phyloP scores from a whole-genome alignment of 2,113 vertebrate genomes.

The Micromys minutus region DNA sequence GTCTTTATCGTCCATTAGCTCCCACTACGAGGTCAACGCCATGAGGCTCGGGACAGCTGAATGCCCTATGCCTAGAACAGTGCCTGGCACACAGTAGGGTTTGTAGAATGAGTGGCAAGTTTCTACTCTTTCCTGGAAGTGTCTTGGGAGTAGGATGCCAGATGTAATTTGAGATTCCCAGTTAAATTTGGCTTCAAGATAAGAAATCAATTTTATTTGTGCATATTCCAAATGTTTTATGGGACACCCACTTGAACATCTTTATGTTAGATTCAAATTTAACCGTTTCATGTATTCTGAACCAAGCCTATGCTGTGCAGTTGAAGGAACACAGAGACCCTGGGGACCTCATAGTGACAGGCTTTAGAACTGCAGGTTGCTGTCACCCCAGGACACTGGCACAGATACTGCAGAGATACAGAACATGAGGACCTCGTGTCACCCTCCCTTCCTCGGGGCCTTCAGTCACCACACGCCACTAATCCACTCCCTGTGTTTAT shows the following conservation, averaged over 20 bases:
- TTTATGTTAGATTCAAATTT: not conserved
- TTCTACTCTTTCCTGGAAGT: not conserved
- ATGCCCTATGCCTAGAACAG: not conserved
- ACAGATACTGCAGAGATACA: accelerated
- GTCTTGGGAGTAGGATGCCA: not conserved
- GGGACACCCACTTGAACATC: not conserved
- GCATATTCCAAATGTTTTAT: not conserved
- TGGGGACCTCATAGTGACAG: not conserved
- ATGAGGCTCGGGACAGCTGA: accelerated
- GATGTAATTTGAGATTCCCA: not conserved
- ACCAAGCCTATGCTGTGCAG: not conserved
- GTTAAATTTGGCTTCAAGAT: not conserved
- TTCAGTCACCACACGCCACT: not conserved
- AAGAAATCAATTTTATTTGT: not conserved
- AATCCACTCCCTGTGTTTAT: not conserved
- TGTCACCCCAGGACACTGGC: not conserved
- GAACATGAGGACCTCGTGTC: not conserved
- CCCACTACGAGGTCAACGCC: not conserved
- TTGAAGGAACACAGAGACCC: not conserved
- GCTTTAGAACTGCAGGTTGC: accelerated
- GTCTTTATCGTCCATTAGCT: not conserved
- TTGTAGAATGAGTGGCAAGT: not conserved
- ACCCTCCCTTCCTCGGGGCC: too few species aligned
- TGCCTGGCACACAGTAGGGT: not conserved
- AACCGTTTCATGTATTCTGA: not conserved